Evolutionary conservation across 2,888 invertebrate genomes (phyloP).

Genomic region (Aphidoletes aphidimyza): DNA sequence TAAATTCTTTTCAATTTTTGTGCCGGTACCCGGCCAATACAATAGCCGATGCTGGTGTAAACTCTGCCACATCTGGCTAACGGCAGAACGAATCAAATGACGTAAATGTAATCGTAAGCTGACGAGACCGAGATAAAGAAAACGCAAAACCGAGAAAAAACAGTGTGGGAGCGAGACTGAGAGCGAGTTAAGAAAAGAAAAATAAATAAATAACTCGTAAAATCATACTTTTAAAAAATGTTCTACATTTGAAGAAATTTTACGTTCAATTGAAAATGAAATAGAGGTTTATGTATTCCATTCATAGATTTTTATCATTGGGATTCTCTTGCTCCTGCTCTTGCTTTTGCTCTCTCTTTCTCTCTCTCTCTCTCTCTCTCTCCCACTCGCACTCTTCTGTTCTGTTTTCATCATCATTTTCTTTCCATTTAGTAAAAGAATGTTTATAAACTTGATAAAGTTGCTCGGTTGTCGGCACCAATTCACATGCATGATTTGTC

Average conservation of each 20-base stretch:
- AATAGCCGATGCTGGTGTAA: neutral
- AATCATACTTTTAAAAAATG: slow-evolving; percentile 3
- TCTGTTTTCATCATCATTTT: neutral
- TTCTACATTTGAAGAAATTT: slow-evolving; percentile 30
- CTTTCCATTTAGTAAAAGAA: slow-evolving; percentile 20
- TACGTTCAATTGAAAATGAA: slow-evolving; percentile 52
- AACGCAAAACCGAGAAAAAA: neutral
- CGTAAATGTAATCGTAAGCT: neutral
- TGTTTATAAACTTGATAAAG: slow-evolving; percentile 47
- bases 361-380: neutral
- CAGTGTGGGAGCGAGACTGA: too few relatives aligned
- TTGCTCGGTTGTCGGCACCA: slow-evolving; percentile 29
- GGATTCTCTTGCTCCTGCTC: too few relatives aligned
- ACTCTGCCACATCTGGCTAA: neutral
- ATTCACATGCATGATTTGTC: slow-evolving; percentile 42
- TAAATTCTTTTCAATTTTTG: slow-evolving; percentile 36
- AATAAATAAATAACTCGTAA: slow-evolving; percentile 16
- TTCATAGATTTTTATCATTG: slow-evolving; percentile 28
- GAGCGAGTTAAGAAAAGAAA: neutral
- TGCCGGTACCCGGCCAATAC: neutral
- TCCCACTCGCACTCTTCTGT: neutral
- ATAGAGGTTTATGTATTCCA: slow-evolving; percentile 47
- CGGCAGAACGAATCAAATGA: neutral
- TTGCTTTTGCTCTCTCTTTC: neutral
- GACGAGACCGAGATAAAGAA: neutral